Base-by-base conservation (phyloP, 2,888 invertebrate species). In the Ennomos erosarius region DNA sequence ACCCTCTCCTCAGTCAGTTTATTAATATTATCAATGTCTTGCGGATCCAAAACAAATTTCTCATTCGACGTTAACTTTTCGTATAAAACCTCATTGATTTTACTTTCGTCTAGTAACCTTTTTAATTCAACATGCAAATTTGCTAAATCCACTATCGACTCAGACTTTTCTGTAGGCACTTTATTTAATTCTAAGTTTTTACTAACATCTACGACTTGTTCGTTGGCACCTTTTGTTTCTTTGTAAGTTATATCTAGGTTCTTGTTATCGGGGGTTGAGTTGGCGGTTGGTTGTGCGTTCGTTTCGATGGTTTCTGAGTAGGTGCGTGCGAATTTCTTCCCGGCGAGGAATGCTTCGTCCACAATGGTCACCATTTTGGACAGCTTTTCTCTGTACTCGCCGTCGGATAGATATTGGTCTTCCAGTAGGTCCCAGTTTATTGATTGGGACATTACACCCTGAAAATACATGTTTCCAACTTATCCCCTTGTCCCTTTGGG, bases 361-460 rank as follows among this genome's bases (percentile, higher is more conserved):
- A 97, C 93, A 62, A 96, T 95, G 62, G 96, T 96, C 38, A 98
- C 96, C 95, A 97, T 95, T 90, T 97, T 97, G n/a, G 96, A 95
- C 2, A 99, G 93, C 75, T 97, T 96, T 72, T 97, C 95, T 73
- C 96, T 94, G 84, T 96, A 98, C 36, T 94, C 92, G 60, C 95
- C 95, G 84, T 98, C 96, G 8, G 96, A 94, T 70, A 95, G 94
- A 87, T 97, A 99, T 82, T 99, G 98, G 46, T 95, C 94, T 88
- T 98, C 97, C 54, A 99, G 90, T 69, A 97, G 93, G 71, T 97
- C 95, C 99, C 99, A 99, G 81, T 98, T 97, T 75, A 99, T 98
- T 0, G 98, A 97, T 69, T 96, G 96, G 71, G 98, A 97, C 96
- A 99, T 96, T 5, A 99, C 99, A 46, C 99, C 99, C 96, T 98